Base-by-base conservation (phyloP, 2,888 invertebrate genomes). In the Cryptosula pallasiana region DNA sequence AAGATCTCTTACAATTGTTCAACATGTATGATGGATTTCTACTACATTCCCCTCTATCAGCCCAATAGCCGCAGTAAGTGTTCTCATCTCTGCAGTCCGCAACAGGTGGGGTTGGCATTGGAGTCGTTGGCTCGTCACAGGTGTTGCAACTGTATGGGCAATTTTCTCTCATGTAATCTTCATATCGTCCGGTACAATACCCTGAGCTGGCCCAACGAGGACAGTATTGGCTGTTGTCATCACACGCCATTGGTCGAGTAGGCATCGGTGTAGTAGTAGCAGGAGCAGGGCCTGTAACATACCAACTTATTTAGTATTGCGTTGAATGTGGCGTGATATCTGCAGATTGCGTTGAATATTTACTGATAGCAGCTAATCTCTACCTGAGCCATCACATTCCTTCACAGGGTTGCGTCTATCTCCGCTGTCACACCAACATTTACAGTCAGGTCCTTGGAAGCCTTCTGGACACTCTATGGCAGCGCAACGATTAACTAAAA, bases 21-120 rank as follows among this genome's bases (percentile, higher is more conserved):
- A 35, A 23, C 76, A 76, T 76, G 71, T 74, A 76, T 20, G 35
- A 45, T 0, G 76, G 75, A 70, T 76, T 76, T 54, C 73, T 72
- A 0, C 13, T 0, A 54, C 78, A 78, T 36, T 76, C 77, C 0
- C 78, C 78, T 0, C 36, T 36, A 0, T 25, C n/a, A 2, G 74
- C 74, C 74, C 73, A 74, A 23, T 5, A 13, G 9, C 36, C 1
- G 27, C 74, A 74, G 27, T 58, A 29, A 13, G 1, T 35, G 35
- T 73, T 70, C 9, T 27, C 34, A 35, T 74, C 74, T 5, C n/a
- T 5, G 54, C 74, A 74, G n/a, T n/a, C 32, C 25, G 63, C 63
- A 29, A 63, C 32, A 25, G 63, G 63, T 54, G 70, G 70, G 9
- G 45, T 54, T 2, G 45, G 70, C 35, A 2, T 34, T 3, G 45